Evolutionary conservation across 2,888 invertebrate species (phyloP).

Genomic region (Watsonalla cultraria): DNA sequence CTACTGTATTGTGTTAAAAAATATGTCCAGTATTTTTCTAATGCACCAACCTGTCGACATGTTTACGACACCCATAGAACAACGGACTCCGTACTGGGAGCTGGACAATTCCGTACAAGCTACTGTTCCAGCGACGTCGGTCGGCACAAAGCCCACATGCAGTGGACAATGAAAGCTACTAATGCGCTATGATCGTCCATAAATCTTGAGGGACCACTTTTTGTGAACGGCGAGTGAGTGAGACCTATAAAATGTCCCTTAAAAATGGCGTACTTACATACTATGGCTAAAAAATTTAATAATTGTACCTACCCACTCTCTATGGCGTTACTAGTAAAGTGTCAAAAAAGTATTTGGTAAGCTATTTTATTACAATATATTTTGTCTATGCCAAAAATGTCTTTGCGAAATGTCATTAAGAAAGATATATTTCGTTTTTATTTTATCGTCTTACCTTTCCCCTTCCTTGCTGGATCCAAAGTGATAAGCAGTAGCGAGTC

Average conservation of each 20-base stretch:
- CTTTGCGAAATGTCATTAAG: no score
- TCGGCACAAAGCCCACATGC: conserved; percentile 58
- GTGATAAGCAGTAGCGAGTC: no score
- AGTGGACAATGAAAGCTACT: conserved; percentile 65
- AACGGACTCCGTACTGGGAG: conserved; percentile 27
- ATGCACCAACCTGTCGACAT: conserved; percentile 69
- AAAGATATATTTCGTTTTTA: no score
- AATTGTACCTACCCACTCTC: no score
- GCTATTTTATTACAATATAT: no score
- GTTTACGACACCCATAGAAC: conserved; percentile 64
- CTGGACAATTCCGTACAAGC: conserved; percentile 13
- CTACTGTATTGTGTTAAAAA: conserved; percentile 29
- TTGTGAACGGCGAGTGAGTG: conserved; percentile 24
- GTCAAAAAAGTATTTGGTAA: no score
- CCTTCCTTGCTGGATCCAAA: no score
- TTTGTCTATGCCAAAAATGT: no score
- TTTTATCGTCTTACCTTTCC: no score
- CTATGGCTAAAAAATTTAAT: not conserved
- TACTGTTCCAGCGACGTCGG: conserved; percentile 17
- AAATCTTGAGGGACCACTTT: conserved; percentile 61
- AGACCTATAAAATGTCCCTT: not conserved
- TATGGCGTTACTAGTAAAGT: no score
- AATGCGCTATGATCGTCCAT: conserved; percentile 75
- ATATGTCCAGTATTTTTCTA: conserved; percentile 23
- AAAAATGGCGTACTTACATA: conserved; percentile 3